Base-by-base conservation (phyloP, 53 echinoderm and acorn worm genomes). In the Arbacia lixula region DNA sequence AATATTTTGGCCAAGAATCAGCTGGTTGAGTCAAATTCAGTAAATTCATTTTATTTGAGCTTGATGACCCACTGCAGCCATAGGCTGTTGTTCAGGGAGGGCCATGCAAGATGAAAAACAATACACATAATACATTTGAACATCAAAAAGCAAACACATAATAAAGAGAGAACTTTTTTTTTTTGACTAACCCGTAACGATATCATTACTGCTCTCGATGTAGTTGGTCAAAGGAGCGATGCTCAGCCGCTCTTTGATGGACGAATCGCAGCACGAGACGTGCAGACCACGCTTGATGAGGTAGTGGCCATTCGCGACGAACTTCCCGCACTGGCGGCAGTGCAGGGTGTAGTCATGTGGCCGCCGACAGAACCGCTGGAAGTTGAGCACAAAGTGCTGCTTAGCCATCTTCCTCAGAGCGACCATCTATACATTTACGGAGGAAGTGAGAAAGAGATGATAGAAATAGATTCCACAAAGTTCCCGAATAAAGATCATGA, bases 221-320 rank as follows among this genome's bases (percentile, higher is more conserved):
- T 22, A 22, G 2, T 57, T 6, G 60, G 25, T 78, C 27, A 57
- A 14, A 3, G 38, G 2, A 17, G 14, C 38, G 17, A 78, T 27
- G 12, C 27, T 57, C 25, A 78, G 36, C 10, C 79, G 39, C 40
- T 78, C 79, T 19, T 78, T 78, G 79, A 78, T 78, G 40, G 79
- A 78, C 26, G 79, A 78, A 30, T 78, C 79, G 12, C 35, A 35
- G 60, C 79, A 78, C 36, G 60, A 60, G 0, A 60, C 17, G 39
- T 78, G 60, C 35, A 30, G 36, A 12, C 79, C 79, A 0, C 79
- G 79, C 19, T 39, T 78, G 12, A 78, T 12, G 38, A 78, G 79
- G 60, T 36, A 78, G 41, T 78, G 79, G 19, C 60, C 79, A 41
- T 78, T 78, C 16, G 60, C 57, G 58, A 78, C 60, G 79, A 60